Evolutionary conservation across 2,797 vertebrate species (phyloP), one percentile per base, ranked within the genome.

Genomic region (Lophotriccus pileatus): DNA sequence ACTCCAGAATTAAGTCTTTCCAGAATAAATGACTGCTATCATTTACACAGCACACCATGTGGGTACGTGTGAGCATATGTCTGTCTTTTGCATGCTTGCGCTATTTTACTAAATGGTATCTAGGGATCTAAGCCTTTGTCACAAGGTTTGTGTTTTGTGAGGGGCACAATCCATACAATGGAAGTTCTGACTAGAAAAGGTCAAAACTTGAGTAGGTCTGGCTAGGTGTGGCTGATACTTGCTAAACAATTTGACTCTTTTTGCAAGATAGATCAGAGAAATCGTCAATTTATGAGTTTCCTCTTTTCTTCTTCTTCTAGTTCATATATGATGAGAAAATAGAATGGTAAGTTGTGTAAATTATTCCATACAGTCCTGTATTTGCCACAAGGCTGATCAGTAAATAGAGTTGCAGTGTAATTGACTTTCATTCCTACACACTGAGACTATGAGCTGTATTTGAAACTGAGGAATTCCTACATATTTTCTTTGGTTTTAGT

Each of bases 251-350:
- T 14, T 50, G 34, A 10, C 19, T 16, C 19, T 3, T 89, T 89
- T 87, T 87, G 83, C 36, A 27, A 70, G 24, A 21, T 36, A 50
- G 22, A 23, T 49, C n/a, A 72, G 86, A 80, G 75, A 91, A 95
- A 83, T 52, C 2, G 47, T 89, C 14, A 49, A 74, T 79, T 93
- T 58, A 86, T 34, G 7, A 73, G 3, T 81, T 73, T 87, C 18
- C 9, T 90, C 36, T 96, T 78, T 67, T 83, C 94, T 73, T 30
- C 34, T 69, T 19, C 63, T 97, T 97, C 72, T 89, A 98, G 98
- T 98, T 98, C 94, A 98, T 98, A 93, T 98, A 98, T 55, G 98
- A 98, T 94, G 98, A 98, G 92, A 94, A 98, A 96, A 98, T 98
- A 91, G 96, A 97, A 78, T 98, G 98, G 98, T 98, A 98, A 98